Conservation (phyloP, 2,888 invertebrate species). For the Lasioglossum vierecki region DNA sequence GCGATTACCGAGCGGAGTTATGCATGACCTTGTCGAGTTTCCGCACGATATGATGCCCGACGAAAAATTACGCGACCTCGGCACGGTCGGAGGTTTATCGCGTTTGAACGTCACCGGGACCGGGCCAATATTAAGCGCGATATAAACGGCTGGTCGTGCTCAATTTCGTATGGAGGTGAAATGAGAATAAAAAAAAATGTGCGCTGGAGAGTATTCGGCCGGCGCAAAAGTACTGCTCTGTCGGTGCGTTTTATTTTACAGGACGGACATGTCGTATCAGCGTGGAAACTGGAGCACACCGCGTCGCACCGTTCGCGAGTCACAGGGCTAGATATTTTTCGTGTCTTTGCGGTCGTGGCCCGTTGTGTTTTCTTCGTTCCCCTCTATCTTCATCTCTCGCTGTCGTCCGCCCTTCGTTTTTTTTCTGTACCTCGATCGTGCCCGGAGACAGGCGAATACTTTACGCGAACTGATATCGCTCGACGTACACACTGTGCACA, state of each 20-base stretch:
- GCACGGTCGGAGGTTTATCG: slow-evolving; percentile 61
- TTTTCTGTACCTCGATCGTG: slow-evolving; percentile 15
- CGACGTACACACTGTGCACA: slow-evolving; percentile 22
- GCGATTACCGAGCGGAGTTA: not conserved
- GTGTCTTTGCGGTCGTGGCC: slow-evolving; percentile 46
- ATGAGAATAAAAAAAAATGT: slow-evolving; percentile 56
- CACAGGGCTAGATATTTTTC: slow-evolving; percentile 58
- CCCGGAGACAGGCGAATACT: slow-evolving; percentile 60
- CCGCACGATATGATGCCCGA: slow-evolving; percentile 23
- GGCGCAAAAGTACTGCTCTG: slow-evolving; percentile 41
- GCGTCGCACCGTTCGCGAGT: slow-evolving; percentile 41
- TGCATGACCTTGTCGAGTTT: slow-evolving; percentile 30
- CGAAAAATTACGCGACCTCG: slow-evolving; percentile 56
- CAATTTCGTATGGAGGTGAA: slow-evolving; percentile 63
- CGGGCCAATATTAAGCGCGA: slow-evolving; percentile 70
- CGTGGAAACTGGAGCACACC: slow-evolving; percentile 65
- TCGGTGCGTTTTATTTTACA: slow-evolving; percentile 67
- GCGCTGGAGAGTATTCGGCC: slow-evolving; percentile 51
- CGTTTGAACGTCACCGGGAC: slow-evolving; percentile 63
- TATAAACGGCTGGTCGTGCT: slow-evolving; percentile 66
- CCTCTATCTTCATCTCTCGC: slow-evolving; percentile 8
- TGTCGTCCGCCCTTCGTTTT: slow-evolving; percentile 8
- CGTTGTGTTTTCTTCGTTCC: slow-evolving; percentile 34
- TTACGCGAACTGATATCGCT: slow-evolving; percentile 58
- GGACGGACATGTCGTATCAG: slow-evolving; percentile 71